Percentiles rank a stretch among this genome's conserved stretches.
Conservation (phyloP, 2,113 vertebrate species). For the Salvelinus namaycush region DNA sequence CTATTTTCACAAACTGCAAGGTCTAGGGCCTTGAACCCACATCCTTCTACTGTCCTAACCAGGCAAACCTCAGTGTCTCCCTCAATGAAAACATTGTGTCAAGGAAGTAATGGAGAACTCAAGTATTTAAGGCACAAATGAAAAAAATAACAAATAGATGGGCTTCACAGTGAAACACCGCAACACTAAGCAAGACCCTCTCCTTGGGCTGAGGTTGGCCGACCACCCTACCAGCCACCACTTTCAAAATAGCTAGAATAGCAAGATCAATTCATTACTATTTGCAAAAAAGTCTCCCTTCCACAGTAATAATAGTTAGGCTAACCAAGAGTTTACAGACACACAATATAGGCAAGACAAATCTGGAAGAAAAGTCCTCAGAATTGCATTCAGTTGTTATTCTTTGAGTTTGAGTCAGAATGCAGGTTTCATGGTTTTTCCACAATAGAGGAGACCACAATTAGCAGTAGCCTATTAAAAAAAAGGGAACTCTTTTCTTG, state of each 20-base stretch:
- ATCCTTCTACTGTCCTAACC: conserved; percentile 67
- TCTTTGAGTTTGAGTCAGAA: conserved; percentile 42
- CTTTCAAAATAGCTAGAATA: conserved; percentile 44
- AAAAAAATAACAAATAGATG: conserved; percentile 55
- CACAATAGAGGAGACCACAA: conserved; percentile 23
- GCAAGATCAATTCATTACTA: conserved; percentile 25
- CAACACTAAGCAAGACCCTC: conserved; percentile 21
- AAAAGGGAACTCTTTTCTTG: conserved; percentile 13
- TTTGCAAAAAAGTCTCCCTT: conserved; percentile 41
- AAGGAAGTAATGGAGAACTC: conserved; percentile 55
- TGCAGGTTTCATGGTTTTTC: conserved; percentile 39
- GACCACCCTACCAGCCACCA: conserved; percentile 1
- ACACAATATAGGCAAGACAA: conserved; percentile 43
- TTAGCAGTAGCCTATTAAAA: neutral
- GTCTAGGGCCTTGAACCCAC: conserved; percentile 70
- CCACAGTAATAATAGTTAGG: conserved; percentile 51
- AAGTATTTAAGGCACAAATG: conserved; percentile 65
- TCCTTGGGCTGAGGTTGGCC: conserved; percentile 32
- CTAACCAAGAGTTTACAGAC: conserved; percentile 51
- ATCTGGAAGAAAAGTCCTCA: conserved; percentile 38
- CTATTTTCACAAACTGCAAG: conserved; percentile 75
- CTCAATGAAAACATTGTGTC: conserved; percentile 69
- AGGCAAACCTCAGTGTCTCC: conserved; percentile 65
- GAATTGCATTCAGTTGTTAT: conserved; percentile 43
- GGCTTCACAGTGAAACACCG: conserved; percentile 17